Base-by-base conservation (phyloP, 2,888 invertebrate genomes). In the Argyresthia goedartella region DNA sequence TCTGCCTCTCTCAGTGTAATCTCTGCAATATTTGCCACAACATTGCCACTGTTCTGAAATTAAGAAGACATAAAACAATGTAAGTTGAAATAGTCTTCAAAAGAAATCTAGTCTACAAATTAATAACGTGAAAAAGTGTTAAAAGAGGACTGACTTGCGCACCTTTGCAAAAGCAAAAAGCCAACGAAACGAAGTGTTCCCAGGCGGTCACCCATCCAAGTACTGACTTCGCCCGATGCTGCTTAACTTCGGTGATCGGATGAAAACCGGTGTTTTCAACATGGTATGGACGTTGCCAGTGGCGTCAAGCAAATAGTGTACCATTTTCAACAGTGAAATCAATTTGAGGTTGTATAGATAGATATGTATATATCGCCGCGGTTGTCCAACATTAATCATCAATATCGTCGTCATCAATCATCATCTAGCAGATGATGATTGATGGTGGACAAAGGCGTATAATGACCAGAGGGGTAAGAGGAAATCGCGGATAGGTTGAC, bases 271-370 rank as follows among this genome's bases (percentile, higher is more conserved):
- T 73, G 67, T 67, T 51, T 71, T 71, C 71, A 71, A 71, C 69
- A 63, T 69, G 68, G 73, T 75, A 76, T 77, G 74, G 72, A 73
- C 75, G 74, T 76, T 76, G 73, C 69, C 72, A 59, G 68, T 4
- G 6, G 25, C 6, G 25, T 4, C 6, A 4, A 25, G 3, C 25
- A 25, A 25, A 25, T 25, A 4, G 6, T 4, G 3, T 4, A 25
- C 25, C 3, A 6, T 25, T 4, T 25, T 25, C 6, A 2, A 6
- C 25, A 25, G 25, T 25, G n/a, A n/a, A n/a, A 25, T 25, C 25
- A 25, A 25, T 25, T 25, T 4, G 25, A 25, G 25, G 25, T 25
- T n/a, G n/a, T n/a, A n/a, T n/a, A n/a, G n/a, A n/a, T n/a, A n/a
- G n/a, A n/a, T n/a, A n/a, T n/a, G n/a, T n/a, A n/a, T n/a, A n/a